Evolutionary conservation across 2,888 invertebrate genomes (phyloP).

Genomic region (Automeris io): DNA sequence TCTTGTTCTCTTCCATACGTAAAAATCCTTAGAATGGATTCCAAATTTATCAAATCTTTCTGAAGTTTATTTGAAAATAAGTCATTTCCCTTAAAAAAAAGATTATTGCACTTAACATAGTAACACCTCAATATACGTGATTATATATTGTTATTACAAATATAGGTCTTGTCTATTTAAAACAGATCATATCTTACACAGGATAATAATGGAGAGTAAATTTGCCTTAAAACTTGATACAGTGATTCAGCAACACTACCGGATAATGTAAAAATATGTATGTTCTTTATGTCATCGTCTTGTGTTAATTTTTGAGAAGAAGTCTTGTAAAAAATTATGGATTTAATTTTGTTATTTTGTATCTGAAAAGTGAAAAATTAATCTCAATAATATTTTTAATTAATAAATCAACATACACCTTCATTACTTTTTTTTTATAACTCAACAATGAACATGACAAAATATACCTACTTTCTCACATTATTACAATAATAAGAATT

Average conservation of each 20-base stretch:
- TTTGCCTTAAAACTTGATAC: slow-evolving; percentile 59
- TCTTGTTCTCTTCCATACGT: slow-evolving; percentile 54
- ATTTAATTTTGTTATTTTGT: slow-evolving; percentile 38
- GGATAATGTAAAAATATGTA: slow-evolving; percentile 58
- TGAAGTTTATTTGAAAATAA: slow-evolving; percentile 60
- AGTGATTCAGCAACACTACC: slow-evolving; percentile 55
- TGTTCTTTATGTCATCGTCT: slow-evolving; percentile 38
- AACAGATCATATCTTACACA: slow-evolving; percentile 47
- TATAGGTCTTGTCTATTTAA: too few species aligned
- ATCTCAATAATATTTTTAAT: background rate
- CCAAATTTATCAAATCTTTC: slow-evolving; percentile 57
- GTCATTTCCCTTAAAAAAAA: slow-evolving; percentile 49
- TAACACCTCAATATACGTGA: too few species aligned
- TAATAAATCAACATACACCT: background rate
- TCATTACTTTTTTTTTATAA: background rate
- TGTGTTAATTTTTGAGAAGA: slow-evolving; percentile 33
- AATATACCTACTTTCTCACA: too few species aligned
- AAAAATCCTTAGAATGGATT: slow-evolving; percentile 54
- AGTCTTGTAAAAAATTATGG: slow-evolving; percentile 64
- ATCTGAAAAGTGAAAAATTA: slow-evolving; percentile 35
- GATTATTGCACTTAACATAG: too few species aligned
- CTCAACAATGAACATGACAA: too few species aligned
- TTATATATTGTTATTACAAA: too few species aligned
- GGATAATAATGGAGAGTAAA: slow-evolving; percentile 58
- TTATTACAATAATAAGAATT: too few species aligned